These are phyloP conservation scores for Mesocentrotus franciscanus DNA, from an alignment of 53 echinoderm and acorn worm species.

Conservation along the genomic window DNA sequence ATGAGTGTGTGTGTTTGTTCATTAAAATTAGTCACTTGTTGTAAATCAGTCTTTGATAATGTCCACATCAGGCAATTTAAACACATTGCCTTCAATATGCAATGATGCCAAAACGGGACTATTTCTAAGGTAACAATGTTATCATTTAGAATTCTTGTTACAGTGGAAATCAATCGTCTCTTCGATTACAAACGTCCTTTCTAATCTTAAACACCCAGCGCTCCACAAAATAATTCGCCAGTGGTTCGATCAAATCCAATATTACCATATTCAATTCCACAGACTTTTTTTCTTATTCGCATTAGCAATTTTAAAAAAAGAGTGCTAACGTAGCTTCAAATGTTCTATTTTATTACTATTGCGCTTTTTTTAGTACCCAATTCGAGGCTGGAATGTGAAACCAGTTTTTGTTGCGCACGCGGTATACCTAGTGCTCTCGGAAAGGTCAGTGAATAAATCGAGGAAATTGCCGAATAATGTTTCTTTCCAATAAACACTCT, in stretches of 20 bases:
- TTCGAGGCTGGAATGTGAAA: conserved; percentile 1
- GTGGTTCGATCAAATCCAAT: neutral
- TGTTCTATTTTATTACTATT: neutral
- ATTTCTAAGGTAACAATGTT: no score
- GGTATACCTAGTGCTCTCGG: conserved; percentile 5
- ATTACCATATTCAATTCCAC: neutral
- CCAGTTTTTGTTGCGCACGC: conserved; percentile 34
- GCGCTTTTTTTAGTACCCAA: neutral
- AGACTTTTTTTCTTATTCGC: neutral
- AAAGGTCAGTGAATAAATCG: conserved; percentile 62
- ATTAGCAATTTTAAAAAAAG: neutral
- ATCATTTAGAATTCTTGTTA: neutral
- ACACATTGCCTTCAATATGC: no score
- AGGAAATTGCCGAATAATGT: conserved; percentile 54
- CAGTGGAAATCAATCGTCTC: neutral
- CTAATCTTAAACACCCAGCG: neutral
- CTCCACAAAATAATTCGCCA: neutral
- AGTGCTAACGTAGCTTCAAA: neutral
- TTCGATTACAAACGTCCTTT: neutral
- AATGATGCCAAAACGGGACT: no score
- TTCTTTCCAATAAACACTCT: conserved; percentile 48
- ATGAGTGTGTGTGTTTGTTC: no score
- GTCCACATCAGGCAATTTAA: no score
- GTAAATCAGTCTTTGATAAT: no score
- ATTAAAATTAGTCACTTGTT: neutral